Evolutionary conservation across 1,140 invertebrate genomes (phyloP), one percentile per base, ranked within the genome.

Genomic region (Yoshiicerus persimilis): DNA sequence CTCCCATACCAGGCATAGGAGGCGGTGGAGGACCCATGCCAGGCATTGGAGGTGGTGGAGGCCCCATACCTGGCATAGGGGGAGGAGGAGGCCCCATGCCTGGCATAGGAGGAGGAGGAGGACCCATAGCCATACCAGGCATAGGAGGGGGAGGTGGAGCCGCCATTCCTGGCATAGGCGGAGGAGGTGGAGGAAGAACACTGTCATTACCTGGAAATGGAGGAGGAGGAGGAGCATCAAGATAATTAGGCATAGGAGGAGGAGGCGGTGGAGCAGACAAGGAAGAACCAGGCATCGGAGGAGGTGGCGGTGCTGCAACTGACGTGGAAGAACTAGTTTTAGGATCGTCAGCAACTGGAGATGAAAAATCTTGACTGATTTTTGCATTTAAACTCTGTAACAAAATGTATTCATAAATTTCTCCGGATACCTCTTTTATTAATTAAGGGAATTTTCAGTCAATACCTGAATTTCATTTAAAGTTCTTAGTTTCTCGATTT

Each of bases 401-500:
- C 41, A 64, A 56, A 87, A 86, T 89, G 86, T 41, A 87, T 38
- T 23, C 5, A 56, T 39, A 5, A 39, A 39, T 39, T 39, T 39
- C 13, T 38, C 0, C 20, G 16, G 1, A 36, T 1, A 41, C 9
- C 1, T 86, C 2, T 16, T 83, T 8, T 41, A 5, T 1, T 38
- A 20, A 34, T 39, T 8, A 39, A 38, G 25, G 11, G 20, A n/a
- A 20, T 62, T 23, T 16, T 9, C 3, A 86, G 39, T 32, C 9
- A 39, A 66, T 87, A 92, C 92, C 91, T 92, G 91, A 86, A 93
- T 93, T 27, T 92, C 92, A 27, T 91, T 91, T 32, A 93, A 87
- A 11, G 92, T 93, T 90, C 92, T 92, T n/a, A 91, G 90, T 77
- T 91, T 92, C 70, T 93, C 93, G 38, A 92, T 89, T 91, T 93